These are phyloP conservation scores for Chrysomela aeneicollis DNA, from an alignment of 2,888 invertebrate species.

Conservation along the genomic window DNA sequence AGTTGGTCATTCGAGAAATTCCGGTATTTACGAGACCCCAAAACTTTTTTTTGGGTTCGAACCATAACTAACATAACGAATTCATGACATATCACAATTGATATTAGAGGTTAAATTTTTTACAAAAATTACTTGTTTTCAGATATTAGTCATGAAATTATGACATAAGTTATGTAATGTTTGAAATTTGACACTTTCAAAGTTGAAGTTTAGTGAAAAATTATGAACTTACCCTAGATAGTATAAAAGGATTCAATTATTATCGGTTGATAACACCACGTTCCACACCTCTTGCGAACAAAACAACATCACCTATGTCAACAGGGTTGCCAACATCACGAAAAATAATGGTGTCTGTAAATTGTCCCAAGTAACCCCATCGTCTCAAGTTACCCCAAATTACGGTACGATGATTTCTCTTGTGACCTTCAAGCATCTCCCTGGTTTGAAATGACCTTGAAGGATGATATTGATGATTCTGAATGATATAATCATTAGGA, in stretches of 20 bases:
- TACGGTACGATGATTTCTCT: too few relatives aligned
- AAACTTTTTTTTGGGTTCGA: constrained; percentile 17
- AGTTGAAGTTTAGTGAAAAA: constrained; percentile 15
- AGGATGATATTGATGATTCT: too few relatives aligned
- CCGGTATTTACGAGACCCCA: constrained; percentile 9
- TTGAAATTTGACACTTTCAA: constrained; percentile 15
- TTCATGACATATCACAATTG: too few relatives aligned
- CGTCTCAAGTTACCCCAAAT: constrained; percentile 22
- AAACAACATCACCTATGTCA: constrained; percentile 15
- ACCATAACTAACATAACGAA: constrained; percentile 16
- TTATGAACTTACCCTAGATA: constrained; percentile 14
- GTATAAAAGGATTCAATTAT: constrained; percentile 13
- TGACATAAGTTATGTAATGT: constrained; percentile 11
- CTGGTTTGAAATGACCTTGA: too few relatives aligned
- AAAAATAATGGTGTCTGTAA: constrained; percentile 25
- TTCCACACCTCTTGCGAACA: constrained; percentile 16
- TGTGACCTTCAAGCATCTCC: too few relatives aligned
- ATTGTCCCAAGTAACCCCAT: constrained; percentile 20
- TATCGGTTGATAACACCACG: constrained; percentile 16
- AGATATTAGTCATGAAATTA: too few relatives aligned
- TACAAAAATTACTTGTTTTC: too few relatives aligned
- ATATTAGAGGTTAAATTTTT: too few relatives aligned
- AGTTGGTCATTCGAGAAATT: constrained; percentile 18
- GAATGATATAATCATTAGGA: too few relatives aligned
- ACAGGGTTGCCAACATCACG: constrained; percentile 21